These are phyloP conservation scores for Leptinotarsa haldemani DNA, from an alignment of 2,888 invertebrate genomes.

Conservation along the genomic window DNA sequence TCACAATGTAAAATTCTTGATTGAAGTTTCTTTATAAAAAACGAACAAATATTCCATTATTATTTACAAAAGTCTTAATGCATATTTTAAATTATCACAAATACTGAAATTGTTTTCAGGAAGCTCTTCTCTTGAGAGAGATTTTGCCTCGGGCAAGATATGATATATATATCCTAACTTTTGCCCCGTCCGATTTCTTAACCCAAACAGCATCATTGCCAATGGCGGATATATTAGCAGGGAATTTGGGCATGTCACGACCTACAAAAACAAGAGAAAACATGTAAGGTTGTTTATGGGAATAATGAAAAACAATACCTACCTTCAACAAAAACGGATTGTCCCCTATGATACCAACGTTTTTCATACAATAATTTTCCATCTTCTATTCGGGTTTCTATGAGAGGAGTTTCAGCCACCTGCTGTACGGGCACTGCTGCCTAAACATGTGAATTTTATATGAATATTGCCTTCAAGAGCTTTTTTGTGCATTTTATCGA, in stretches of 20 bases:
- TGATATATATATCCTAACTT: constrained; percentile 85
- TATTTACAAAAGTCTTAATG: constrained; percentile 15
- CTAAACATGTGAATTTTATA: constrained; percentile 10
- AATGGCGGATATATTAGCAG: constrained; percentile 91
- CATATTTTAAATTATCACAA: background rate
- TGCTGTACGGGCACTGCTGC: constrained; percentile 38
- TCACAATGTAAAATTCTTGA: no score
- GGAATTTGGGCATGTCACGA: constrained; percentile 84
- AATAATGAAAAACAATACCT: background rate
- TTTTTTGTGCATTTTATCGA: background rate
- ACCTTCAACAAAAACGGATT: constrained; percentile 78
- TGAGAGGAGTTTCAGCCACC: constrained; percentile 65
- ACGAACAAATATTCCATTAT: background rate
- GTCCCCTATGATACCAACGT: constrained; percentile 95
- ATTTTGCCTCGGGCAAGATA: constrained; percentile 90
- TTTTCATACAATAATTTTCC: constrained; percentile 93
- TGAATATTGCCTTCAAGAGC: background rate
- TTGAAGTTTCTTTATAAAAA: no score
- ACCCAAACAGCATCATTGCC: constrained; percentile 95
- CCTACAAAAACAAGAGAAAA: constrained; percentile 70
- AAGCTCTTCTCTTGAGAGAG: constrained; percentile 86
- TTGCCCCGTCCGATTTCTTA: constrained; percentile 84
- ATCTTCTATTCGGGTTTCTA: constrained; percentile 92
- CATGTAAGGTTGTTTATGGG: background rate
- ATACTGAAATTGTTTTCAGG: constrained; percentile 62